phyloP scores from a whole-genome alignment of 1,140 invertebrate species.

The Melanaphis sacchari region DNA sequence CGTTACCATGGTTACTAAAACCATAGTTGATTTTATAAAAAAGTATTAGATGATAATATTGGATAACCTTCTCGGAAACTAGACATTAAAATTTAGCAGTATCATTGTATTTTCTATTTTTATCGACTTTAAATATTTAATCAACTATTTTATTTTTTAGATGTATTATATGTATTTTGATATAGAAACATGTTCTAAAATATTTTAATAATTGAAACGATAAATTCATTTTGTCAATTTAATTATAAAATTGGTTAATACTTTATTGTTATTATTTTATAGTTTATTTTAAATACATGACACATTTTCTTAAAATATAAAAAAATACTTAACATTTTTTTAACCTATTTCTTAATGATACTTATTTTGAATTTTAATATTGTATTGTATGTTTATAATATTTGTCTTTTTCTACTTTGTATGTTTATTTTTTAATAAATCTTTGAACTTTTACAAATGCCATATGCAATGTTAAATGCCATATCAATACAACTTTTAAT shows the following conservation, averaged over 20 bases:
- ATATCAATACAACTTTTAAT: background rate
- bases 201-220: background rate
- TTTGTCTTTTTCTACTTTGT: background rate
- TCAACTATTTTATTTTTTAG: background rate
- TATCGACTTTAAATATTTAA: background rate
- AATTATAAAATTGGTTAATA: background rate
- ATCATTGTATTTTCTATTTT: background rate
- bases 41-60: background rate
- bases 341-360: background rate
- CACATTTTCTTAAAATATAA: background rate
- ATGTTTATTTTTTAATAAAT: background rate
- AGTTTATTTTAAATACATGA: background rate
- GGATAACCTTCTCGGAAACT: background rate
- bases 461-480: background rate
- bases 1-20: background rate
- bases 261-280: background rate
- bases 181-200: background rate
- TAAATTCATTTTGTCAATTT: background rate
- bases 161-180: background rate
- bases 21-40: background rate
- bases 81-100: background rate
- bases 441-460: background rate
- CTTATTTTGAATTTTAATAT: background rate
- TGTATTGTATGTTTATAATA: background rate
- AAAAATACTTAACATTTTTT: too few species aligned